phyloP scores from a whole-genome alignment of 2,888 invertebrate genomes.

The Hirtodrosophila histrioides region DNA sequence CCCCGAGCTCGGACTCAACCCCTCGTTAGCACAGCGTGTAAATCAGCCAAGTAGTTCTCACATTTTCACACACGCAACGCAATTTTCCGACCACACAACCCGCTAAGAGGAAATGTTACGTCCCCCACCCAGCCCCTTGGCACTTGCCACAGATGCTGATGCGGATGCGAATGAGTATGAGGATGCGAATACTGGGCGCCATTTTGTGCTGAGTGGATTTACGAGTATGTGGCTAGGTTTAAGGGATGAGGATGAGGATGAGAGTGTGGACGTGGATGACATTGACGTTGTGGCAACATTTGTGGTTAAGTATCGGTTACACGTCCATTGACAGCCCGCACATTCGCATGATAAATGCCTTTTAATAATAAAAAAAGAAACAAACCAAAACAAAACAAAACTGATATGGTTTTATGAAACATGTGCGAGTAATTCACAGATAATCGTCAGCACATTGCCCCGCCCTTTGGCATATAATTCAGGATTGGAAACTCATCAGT shows the following conservation, averaged over 20 bases:
- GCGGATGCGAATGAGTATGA: conserved; percentile 69
- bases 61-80: conserved; percentile 56
- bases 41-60: conserved; percentile 59
- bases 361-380: conserved; percentile 65
- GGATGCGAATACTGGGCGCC: conserved; percentile 34
- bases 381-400: conserved; percentile 9
- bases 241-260: background rate
- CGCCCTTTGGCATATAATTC: background rate
- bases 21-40: conserved; percentile 80
- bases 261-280: background rate
- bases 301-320: conserved; percentile 73
- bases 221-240: conserved; percentile 20
- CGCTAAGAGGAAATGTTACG: conserved; percentile 45
- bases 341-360: conserved; percentile 73
- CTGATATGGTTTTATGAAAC: conserved; percentile 41
- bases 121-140: conserved; percentile 30
- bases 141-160: conserved; percentile 69
- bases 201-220: conserved; percentile 54
- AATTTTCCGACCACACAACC: conserved; percentile 52
- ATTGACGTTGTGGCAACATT: conserved; percentile 70
- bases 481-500: conserved; percentile 6
- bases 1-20: conserved; percentile 56
- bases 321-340: conserved; percentile 64
- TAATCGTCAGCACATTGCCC: conserved; percentile 12
- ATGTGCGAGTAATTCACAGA: conserved; percentile 18